phyloP scores from a whole-genome alignment of 2,797 vertebrate species.

The Lerista edwardsae region DNA sequence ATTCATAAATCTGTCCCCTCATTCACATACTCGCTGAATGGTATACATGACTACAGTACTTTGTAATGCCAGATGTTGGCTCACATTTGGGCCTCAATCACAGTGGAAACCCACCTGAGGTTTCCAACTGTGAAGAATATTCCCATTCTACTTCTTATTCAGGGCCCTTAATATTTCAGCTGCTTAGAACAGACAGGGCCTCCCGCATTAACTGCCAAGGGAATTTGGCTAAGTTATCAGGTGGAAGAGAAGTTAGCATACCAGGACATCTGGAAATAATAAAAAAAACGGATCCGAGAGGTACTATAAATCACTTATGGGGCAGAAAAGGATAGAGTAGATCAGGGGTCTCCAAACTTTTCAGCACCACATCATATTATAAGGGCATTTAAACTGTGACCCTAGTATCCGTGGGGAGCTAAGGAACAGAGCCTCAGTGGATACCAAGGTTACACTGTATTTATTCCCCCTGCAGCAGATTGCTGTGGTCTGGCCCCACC shows the following conservation, averaged over 20 bases:
- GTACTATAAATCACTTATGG: not conserved
- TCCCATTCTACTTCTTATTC: not conserved
- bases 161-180: not conserved
- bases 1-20: not conserved
- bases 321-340: not conserved
- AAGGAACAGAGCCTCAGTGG: too few species aligned
- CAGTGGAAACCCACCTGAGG: not conserved
- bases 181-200: not conserved
- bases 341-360: too few species aligned
- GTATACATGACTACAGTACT: not conserved
- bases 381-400: too few species aligned
- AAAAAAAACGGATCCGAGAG: not conserved
- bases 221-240: not conserved
- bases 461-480: too few species aligned
- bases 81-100: not conserved
- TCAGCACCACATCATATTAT: too few species aligned
- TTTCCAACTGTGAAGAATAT: not conserved
- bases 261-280: not conserved
- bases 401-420: too few species aligned
- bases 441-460: too few species aligned
- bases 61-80: not conserved
- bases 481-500: too few species aligned
- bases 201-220: not conserved
- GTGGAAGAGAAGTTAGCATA: not conserved
- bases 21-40: not conserved